phyloP scores from a whole-genome alignment of 2,888 invertebrate genomes.

The Caenorhabditis sp. region DNA sequence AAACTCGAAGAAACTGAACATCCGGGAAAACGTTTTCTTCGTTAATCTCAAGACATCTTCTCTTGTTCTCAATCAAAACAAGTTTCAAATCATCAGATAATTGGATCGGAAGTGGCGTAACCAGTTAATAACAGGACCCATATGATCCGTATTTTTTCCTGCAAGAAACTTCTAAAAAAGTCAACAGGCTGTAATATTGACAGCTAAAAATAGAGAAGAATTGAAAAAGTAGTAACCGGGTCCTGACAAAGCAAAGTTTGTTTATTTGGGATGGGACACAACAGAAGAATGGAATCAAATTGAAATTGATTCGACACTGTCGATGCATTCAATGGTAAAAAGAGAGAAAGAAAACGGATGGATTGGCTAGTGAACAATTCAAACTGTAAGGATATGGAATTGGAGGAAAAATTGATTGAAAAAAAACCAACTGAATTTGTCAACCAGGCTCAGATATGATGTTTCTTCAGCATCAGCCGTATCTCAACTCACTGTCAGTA shows the following conservation, averaged over 20 bases:
- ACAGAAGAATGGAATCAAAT: slow-evolving; percentile 19
- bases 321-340: slow-evolving; percentile 22
- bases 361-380: slow-evolving; percentile 15
- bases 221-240: slow-evolving; percentile 26
- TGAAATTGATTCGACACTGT: slow-evolving; percentile 43
- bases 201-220: not conserved
- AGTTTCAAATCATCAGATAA: slow-evolving; percentile 49
- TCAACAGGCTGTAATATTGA: not conserved
- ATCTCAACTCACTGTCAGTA: too few species aligned
- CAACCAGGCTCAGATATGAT: too few species aligned
- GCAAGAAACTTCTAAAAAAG: too few species aligned
- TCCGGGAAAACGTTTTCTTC: not conserved
- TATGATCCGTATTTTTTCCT: slow-evolving; percentile 8
- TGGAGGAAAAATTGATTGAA: not conserved
- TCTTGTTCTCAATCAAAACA: slow-evolving; percentile 24
- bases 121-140: slow-evolving; percentile 17
- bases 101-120: slow-evolving; percentile 43
- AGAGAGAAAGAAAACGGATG: slow-evolving; percentile 25
- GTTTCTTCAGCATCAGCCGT: too few species aligned
- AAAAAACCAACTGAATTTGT: not conserved
- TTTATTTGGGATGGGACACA: slow-evolving; percentile 33
- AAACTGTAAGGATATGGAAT: not conserved
- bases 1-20: not conserved
- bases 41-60: slow-evolving; percentile 27
- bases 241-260: slow-evolving; percentile 32